Evolutionary conservation across 2,888 invertebrate genomes (phyloP), one percentile per base, ranked within the genome.

Genomic region (Seladonia tumulorum): DNA sequence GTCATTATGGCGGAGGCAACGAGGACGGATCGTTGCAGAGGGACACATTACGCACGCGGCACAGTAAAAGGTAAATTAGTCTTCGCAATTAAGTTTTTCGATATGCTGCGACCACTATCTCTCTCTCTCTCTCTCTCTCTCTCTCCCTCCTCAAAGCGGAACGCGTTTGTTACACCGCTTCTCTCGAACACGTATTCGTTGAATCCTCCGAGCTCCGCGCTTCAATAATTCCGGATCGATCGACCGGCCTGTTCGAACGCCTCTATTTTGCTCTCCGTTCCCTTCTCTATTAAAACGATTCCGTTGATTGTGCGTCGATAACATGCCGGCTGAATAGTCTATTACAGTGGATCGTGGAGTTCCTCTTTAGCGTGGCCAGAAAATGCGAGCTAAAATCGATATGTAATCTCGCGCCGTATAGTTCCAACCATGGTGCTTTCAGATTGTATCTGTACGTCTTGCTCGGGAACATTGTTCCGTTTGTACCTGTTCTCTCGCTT

Each of bases 61-160:
- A 95, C 83, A 95, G 94, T 87, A 94, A 95, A 86, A 95, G 95
- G 95, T 95, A 90, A 91, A 83, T 87, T 83, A 60, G 66, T 78
- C 74, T 22, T 5, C 22, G 73, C 79, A 80, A 83, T 84, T 73
- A 83, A 45, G 42, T 76, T 83, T 68, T 68, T 39, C 68, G 12
- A 68, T 18, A 2, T 18, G 68, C 68, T 5, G 68, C 68, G 16
- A 7, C 63, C 22, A 10, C 35, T 66, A 5, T n/a, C n/a, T 57
- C n/a, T 57, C 57, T 57, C n/a, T 57, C n/a, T 57, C n/a, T 57
- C 3, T n/a, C n/a, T 47, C 47, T 47, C 47, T 47, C 47, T 47
- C 47, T 47, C 47, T 47, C 47, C 14, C 16, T n/a, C n/a, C 14
- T 1, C 25, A 25, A 60, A 25, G 60, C 25, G 25, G 25, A 4